Evolutionary conservation across 1,140 invertebrate genomes (phyloP).

Genomic region (Drosophila mayri): DNA sequence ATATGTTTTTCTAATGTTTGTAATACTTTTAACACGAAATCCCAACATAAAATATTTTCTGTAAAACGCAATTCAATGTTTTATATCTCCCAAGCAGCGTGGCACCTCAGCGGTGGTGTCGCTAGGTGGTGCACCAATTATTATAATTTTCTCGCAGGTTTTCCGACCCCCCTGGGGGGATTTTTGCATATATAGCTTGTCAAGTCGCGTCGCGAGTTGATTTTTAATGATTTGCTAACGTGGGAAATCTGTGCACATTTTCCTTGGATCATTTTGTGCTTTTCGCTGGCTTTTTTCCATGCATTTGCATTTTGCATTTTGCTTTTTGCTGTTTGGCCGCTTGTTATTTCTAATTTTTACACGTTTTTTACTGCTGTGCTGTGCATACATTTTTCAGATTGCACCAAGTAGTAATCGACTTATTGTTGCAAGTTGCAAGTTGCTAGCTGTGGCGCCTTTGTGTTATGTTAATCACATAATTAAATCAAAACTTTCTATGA

Average conservation of each 20-base stretch:
- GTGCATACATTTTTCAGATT: conserved; percentile 64
- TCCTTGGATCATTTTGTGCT: conserved; percentile 39
- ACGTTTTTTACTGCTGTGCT: conserved; percentile 38
- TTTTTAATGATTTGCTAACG: conserved; percentile 78
- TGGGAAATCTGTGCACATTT: conserved; percentile 68
- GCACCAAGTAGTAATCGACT: conserved; percentile 65
- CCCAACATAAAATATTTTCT: not conserved
- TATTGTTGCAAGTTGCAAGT: conserved; percentile 35
- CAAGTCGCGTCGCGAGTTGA: conserved; percentile 48
- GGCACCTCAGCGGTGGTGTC: conserved; percentile 2
- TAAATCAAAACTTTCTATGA: conserved; percentile 81
- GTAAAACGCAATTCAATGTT: not conserved
- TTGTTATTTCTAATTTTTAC: conserved; percentile 79
- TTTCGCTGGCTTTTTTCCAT: conserved; percentile 19
- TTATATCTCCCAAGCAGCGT: not conserved
- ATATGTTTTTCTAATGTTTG: not conserved
- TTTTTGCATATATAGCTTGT: conserved; percentile 39
- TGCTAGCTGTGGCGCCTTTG: conserved; percentile 62
- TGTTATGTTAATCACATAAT: conserved; percentile 81
- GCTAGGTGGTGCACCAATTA: conserved; percentile 35
- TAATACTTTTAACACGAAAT: not conserved
- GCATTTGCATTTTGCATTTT: conserved; percentile 65
- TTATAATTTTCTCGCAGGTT: conserved; percentile 39
- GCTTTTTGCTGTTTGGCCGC: conserved; percentile 43
- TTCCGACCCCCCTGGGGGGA: not conserved